These are phyloP conservation scores for Linyphia triangularis DNA, from an alignment of 2,888 invertebrate species.

Conservation along the genomic window DNA sequence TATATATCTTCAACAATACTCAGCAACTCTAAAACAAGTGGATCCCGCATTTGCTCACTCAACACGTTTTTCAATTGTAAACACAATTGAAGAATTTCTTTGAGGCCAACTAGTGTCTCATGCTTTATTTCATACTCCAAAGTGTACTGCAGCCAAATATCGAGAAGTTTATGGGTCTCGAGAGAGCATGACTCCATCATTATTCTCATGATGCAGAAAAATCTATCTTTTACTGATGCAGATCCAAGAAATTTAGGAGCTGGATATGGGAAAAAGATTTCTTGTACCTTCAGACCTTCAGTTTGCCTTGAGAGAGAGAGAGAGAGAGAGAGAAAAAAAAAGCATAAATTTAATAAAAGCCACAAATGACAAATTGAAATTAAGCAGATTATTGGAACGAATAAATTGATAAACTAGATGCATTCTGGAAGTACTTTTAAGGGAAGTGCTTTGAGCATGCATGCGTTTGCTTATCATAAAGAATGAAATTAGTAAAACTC, in stretches of 20 bases:
- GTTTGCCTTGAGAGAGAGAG: too few relatives aligned
- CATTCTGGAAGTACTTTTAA: too few relatives aligned
- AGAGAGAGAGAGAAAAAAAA: too few relatives aligned
- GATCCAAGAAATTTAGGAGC: not conserved
- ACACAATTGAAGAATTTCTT: slow-evolving; percentile 7
- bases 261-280: slow-evolving; percentile 6
- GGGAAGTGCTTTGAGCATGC: too few relatives aligned
- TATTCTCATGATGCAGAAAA: slow-evolving; percentile 22
- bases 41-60: slow-evolving; percentile 5
- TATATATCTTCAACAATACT: not conserved
- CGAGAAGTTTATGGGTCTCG: not conserved
- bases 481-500: too few relatives aligned
- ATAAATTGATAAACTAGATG: too few relatives aligned
- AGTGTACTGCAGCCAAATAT: slow-evolving; percentile 11
- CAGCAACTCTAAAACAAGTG: not conserved
- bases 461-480: too few relatives aligned
- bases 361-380: too few relatives aligned
- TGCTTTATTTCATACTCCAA: slow-evolving; percentile 5
- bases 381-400: too few relatives aligned
- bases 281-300: not conserved
- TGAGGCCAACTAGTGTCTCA: not conserved
- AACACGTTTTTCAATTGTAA: slow-evolving; percentile 1
- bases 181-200: slow-evolving; percentile 36
- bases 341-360: not conserved
- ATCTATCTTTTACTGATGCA: not conserved